Evolutionary conservation across 2,888 invertebrate genomes (phyloP).

Genomic region (Actias luna): DNA sequence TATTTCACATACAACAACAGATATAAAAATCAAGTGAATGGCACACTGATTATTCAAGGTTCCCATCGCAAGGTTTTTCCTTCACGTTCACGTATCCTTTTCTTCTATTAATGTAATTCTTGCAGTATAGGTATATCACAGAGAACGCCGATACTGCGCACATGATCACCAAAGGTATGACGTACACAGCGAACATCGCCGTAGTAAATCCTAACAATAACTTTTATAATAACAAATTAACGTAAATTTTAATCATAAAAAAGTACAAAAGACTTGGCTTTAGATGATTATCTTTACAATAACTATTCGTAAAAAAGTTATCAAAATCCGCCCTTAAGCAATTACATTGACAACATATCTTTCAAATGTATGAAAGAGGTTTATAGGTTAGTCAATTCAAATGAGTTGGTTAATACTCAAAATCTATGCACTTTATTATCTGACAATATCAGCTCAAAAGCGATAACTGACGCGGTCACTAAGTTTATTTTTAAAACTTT

Average conservation of each 20-base stretch:
- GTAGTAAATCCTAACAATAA: background rate
- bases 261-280: background rate
- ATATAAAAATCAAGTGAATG: conserved; percentile 16
- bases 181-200: conserved; percentile 41
- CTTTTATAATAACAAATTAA: background rate
- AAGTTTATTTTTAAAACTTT: too few species aligned
- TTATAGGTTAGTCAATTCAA: background rate
- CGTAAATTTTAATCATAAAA: too few species aligned
- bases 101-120: conserved; percentile 46
- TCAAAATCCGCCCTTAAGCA: too few species aligned
- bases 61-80: conserved; percentile 55
- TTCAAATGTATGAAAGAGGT: background rate
- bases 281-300: too few species aligned
- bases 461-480: too few species aligned
- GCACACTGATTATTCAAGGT: conserved; percentile 24
- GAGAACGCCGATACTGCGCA: conserved; percentile 64
- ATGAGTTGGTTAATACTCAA: background rate
- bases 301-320: too few species aligned
- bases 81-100: conserved; percentile 70
- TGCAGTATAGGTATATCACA: conserved; percentile 64
- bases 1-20: conserved; percentile 21
- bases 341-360: too few species aligned
- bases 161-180: conserved; percentile 63
- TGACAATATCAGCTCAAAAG: too few species aligned
- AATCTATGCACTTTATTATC: background rate